Evolutionary conservation across 92 coral and sea anemone genomes (phyloP), one percentile per base, ranked within the genome.

Genomic region (Phenganax marumi): DNA sequence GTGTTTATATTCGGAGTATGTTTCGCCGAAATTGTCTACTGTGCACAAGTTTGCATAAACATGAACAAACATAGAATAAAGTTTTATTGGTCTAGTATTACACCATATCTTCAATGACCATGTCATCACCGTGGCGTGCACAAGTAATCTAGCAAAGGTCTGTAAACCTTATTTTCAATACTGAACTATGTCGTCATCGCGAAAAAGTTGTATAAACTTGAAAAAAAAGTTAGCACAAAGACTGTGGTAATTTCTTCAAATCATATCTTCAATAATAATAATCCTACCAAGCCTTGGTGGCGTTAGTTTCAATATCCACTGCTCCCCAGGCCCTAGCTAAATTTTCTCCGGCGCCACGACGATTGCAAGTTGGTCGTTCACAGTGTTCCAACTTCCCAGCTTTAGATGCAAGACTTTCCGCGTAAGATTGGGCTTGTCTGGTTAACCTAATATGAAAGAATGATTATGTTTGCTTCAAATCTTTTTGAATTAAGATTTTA

Each of bases 241-340:
- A 19, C 25, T 18, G 65, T 8, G 12, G 68, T 3, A 0, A 2
- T n/a, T 9, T 19, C 43, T 19, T 33, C 43, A 33, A 33, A 33
- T 5, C 43, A 33, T 33, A 33, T 33, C 43, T 33, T 33, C 43
- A 33, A 33, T 33, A 33, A 0, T 3, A 23, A 49, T 25, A 50
- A 12, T 61, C 46, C n/a, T 63, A 78, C 83, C 83, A 78, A 18
- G 73, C 56, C 39, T 78, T 78, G 8, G 83, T 78, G 46, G 83
- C 83, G 51, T 78, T 78, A 6, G 73, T 39, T 21, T 78, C 83
- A 8, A 50, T 51, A 24, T 61, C 47, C 17, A 51, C 68, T 17
- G 54, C 18, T 21, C 83, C 83, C 72, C 73, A 78, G 16, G 83
- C 83, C 18, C 33, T 18, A 3, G 83, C 83, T 62, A 78, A 63